Base-by-base conservation (phyloP, 2,797 vertebrate genomes). In the Pipistrellus nathusii region DNA sequence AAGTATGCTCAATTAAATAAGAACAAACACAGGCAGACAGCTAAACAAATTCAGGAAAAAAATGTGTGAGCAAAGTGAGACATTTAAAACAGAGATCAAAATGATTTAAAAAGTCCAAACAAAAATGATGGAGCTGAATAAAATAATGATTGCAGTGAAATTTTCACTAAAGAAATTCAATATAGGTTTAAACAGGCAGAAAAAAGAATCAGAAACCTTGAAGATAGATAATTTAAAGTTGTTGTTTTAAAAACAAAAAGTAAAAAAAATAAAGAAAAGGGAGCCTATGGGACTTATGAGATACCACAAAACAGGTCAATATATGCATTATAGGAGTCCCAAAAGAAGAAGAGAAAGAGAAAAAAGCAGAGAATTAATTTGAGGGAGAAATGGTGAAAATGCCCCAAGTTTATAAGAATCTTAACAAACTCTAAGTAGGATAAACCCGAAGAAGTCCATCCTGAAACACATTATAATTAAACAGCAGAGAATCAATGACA, bases 41-140 rank as follows among this genome's bases (percentile, higher is more conserved):
- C 23, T 76, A 89, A 93, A 84, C 17, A 64, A 91, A 93, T 80
- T 71, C n/a, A 91, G 41, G 41, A 1, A 48, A 83, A 83, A 89
- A 85, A 71, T 27, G 6, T 46, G 46, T 44, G 75, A 93, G 64
- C 21, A 86, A 82, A 82, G 23, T 55, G 25, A 57, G 32, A 75
- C 1, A 25, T 71, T 59, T 7, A 76, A 71, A 15, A 64, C 69
- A 93, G 46, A 93, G 46, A 78, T 30, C 35, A 30, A 95, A 76
- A 59, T 57, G 27, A 94, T 88, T 78, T 38, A 77, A 30, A 23
- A 80, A 18, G 82, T 78, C 17, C 17, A 76, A 73, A 44, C 27
- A 82, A 78, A 92, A 93, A 95, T 77, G 46, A 41, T 6, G 1
- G 57, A 89, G 15, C 23, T 87, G 18, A 68, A 72, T 55, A 90